Conservation (phyloP, 2,888 invertebrate genomes). For the Tipula unca region DNA sequence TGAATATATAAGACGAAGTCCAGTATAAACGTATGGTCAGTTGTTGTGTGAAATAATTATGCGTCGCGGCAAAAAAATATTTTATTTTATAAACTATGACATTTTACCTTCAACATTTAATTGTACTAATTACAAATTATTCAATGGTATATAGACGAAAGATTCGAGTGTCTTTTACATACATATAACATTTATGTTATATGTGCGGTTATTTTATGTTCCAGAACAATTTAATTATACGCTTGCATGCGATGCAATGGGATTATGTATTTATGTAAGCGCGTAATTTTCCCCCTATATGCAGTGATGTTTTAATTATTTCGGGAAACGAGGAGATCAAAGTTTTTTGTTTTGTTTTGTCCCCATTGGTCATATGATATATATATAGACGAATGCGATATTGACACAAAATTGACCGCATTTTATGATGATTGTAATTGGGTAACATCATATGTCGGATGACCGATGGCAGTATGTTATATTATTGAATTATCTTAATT, state of each 20-base stretch:
- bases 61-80: background rate
- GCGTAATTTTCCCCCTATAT: background rate
- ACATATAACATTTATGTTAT: background rate
- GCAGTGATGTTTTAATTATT: background rate
- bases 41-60: conserved; percentile 8
- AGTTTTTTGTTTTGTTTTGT: background rate
- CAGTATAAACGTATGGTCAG: background rate
- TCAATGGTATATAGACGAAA: background rate
- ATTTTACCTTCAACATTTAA: background rate
- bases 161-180: background rate
- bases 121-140: background rate
- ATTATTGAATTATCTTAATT: background rate
- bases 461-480: background rate
- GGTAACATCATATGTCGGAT: background rate
- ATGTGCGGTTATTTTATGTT: background rate
- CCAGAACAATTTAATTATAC: background rate
- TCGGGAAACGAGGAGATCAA: background rate
- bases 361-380: no score
- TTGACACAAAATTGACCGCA: background rate
- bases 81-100: background rate
- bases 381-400: background rate
- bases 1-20: background rate
- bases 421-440: background rate
- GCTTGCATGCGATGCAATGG: background rate
- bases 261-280: background rate